Evolutionary conservation across 2,888 invertebrate species (phyloP).

Genomic region (Euphydryas editha): DNA sequence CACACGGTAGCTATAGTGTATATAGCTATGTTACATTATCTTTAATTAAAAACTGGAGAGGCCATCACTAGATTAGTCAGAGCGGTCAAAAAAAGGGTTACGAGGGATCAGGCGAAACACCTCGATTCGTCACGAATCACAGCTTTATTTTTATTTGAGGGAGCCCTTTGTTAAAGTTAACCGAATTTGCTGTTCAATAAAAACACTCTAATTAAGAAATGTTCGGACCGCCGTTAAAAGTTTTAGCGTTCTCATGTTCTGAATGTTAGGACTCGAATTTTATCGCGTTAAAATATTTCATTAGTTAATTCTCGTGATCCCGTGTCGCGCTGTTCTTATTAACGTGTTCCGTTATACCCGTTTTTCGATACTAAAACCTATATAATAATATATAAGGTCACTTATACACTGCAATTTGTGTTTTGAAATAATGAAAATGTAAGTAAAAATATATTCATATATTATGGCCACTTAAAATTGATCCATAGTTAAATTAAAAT

Average conservation of each 20-base stretch:
- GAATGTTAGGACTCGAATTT: constrained; percentile 53
- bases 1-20: constrained; percentile 60
- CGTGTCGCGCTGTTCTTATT: constrained; percentile 27
- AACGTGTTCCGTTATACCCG: constrained; percentile 13
- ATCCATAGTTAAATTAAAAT: too few relatives aligned
- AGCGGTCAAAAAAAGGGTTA: constrained; percentile 79
- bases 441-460: too few relatives aligned
- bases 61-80: constrained; percentile 79
- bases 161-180: constrained; percentile 79
- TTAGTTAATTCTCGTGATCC: constrained; percentile 45
- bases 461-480: too few relatives aligned
- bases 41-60: constrained; percentile 80
- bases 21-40: constrained; percentile 78
- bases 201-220: constrained; percentile 81
- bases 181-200: constrained; percentile 81
- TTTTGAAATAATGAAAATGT: neutral
- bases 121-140: constrained; percentile 81
- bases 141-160: constrained; percentile 79
- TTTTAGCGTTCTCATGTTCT: constrained; percentile 65
- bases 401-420: neutral
- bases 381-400: neutral
- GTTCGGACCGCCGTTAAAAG: constrained; percentile 72
- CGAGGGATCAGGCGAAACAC: constrained; percentile 73
- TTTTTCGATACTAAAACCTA: neutral
- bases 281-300: constrained; percentile 50